Evolutionary conservation across 2,888 invertebrate species (phyloP), one percentile per base, ranked within the genome.

Genomic region (Rhogogaster chlorosoma): DNA sequence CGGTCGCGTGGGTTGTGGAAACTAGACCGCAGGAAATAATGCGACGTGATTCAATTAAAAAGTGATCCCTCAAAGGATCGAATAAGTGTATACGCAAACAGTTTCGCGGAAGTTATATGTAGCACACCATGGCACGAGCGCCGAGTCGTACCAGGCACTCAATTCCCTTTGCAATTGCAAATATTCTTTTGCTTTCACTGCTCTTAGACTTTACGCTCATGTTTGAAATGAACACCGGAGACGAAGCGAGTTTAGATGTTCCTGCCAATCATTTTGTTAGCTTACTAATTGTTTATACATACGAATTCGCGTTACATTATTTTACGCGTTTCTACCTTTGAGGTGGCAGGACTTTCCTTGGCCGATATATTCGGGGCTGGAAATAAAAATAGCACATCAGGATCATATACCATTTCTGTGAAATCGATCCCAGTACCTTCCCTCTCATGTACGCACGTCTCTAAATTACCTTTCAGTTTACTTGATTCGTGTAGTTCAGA

Each of bases 31-130:
- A 53, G 18, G 26, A 36, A 36, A 83, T 80, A 67, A 36, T 85
- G 85, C 83, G 77, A 42, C 29, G 29, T 84, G 42, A 78, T 78
- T 75, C 29, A 84, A 88, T 88, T 86, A 87, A 86, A 88, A 88
- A 85, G 71, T 87, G 84, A 88, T 87, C 88, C 88, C 84, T 87
- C 88, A 87, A 87, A 86, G 85, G 80, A 75, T 80, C 87, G 84
- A 70, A 84, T 77, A 84, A 77, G 22, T 80, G 61, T 61, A 10
- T 80, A 38, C 80, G 12, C 61, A 32, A 80, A 77, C 32, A 77
- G 18, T 49, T 77, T 57, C 57, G 15, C 77, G 32, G 15, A n/a
- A 36, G 38, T 38, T 78, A 32, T 36, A 26, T 32, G 1, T 36
- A 53, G 3, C 49, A 49, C n/a, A 53, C 6, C 61, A 38, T 22